These are phyloP conservation scores for Gobio occitaniae DNA, from an alignment of 2,797 vertebrate genomes.

Conservation along the genomic window DNA sequence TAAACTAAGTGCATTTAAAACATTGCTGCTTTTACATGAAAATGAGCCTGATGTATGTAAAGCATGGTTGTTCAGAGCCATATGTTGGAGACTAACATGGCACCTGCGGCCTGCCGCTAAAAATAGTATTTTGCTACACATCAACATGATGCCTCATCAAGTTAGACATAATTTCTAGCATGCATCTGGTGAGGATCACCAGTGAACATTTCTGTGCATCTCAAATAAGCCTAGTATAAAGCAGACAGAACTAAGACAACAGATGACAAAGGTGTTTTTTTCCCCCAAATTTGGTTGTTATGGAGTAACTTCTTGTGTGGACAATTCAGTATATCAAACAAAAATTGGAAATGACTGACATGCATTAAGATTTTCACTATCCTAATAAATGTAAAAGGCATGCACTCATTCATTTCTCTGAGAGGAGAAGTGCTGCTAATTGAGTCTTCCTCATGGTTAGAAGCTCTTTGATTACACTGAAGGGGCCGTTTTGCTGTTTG, in stretches of 20 bases:
- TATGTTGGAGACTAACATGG: not conserved
- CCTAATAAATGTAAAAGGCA: conserved; percentile 36
- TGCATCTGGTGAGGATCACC: not conserved
- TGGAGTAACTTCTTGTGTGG: not conserved
- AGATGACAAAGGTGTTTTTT: not conserved
- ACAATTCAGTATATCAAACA: not conserved
- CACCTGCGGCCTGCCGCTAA: not conserved
- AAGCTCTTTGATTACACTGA: conserved; percentile 39
- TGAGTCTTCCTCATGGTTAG: conserved; percentile 38
- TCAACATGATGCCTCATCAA: conserved; percentile 8
- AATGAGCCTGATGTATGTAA: not conserved
- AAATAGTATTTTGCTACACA: not conserved
- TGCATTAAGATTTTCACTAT: not conserved
- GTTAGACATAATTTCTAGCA: not conserved
- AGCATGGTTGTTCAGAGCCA: not conserved
- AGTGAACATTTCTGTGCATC: not conserved
- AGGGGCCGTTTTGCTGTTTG: conserved; percentile 17
- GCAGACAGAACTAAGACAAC: not conserved
- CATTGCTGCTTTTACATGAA: not conserved
- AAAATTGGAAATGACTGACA: not conserved
- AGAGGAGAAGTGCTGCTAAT: conserved; percentile 28
- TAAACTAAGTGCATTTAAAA: not conserved
- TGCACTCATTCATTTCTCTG: conserved; percentile 24
- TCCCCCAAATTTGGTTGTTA: not conserved
- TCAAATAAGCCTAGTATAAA: not conserved